Percentiles rank a stretch among this genome's conserved stretches.
Conservation (phyloP, 2,888 invertebrate genomes). For the Azorinus chamasolen region DNA sequence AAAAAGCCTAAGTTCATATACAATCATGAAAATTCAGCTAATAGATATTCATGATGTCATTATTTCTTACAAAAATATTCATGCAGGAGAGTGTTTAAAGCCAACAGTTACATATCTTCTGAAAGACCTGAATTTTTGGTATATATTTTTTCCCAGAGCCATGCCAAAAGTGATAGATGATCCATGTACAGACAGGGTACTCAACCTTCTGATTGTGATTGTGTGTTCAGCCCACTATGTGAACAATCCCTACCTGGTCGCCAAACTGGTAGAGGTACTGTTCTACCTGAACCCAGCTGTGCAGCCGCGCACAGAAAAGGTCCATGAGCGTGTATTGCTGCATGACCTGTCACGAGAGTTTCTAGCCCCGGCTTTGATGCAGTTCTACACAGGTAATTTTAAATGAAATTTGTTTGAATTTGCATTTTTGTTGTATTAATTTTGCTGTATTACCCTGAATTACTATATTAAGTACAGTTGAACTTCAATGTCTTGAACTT, state of each 20-base stretch:
- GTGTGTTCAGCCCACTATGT: conserved; percentile 97
- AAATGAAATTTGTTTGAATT: too few species aligned
- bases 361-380: conserved; percentile 96
- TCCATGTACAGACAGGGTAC: conserved; percentile 87
- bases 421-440: too few species aligned
- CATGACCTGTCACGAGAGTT: conserved; percentile 94
- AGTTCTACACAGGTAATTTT: conserved; percentile 96
- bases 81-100: too few species aligned
- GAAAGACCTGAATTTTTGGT: too few species aligned
- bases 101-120: too few species aligned
- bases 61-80: too few species aligned
- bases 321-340: conserved; percentile 93
- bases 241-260: conserved; percentile 98
- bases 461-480: too few species aligned
- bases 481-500: too few species aligned
- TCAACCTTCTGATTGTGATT: conserved; percentile 95
- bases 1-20: too few species aligned
- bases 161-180: conserved; percentile 78
- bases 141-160: conserved; percentile 65
- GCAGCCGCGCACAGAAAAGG: conserved; percentile 86
- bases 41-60: too few species aligned
- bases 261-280: conserved; percentile 96
- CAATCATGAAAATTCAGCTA: too few species aligned
- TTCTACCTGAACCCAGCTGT: conserved; percentile 88
- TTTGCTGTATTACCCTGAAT: too few species aligned